Percentiles rank a stretch among this genome's conserved stretches.
These are phyloP conservation scores for Gadopsis marmoratus DNA, from an alignment of 2,797 vertebrate species.

Conservation along the genomic window DNA sequence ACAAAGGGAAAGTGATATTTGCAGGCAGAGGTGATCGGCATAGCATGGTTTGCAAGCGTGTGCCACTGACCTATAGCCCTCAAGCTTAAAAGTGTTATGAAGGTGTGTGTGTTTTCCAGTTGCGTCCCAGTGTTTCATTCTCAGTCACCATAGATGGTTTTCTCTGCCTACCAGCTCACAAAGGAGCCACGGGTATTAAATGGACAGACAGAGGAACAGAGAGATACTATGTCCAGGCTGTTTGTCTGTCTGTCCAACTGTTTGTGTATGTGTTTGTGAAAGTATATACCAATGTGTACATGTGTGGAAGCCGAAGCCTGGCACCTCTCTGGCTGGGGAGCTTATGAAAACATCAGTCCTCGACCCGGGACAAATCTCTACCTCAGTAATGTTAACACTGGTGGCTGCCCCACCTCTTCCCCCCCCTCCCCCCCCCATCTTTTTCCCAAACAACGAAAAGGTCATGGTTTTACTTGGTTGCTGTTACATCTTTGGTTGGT, in stretches of 20 bases:
- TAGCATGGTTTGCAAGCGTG: slow-evolving; percentile 21
- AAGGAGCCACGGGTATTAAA: slow-evolving; percentile 75
- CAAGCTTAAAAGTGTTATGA: slow-evolving; percentile 49
- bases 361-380: slow-evolving; percentile 86
- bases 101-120: slow-evolving; percentile 27
- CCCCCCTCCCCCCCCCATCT: neutral
- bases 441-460: neutral
- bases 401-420: slow-evolving; percentile 77
- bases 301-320: slow-evolving; percentile 27
- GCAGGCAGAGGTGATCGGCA: slow-evolving; percentile 18
- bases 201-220: slow-evolving; percentile 48
- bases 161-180: slow-evolving; percentile 89
- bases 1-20: slow-evolving; percentile 68
- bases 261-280: neutral
- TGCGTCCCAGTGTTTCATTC: slow-evolving; percentile 81
- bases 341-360: slow-evolving; percentile 91
- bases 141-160: slow-evolving; percentile 88
- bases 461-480: slow-evolving; percentile 5
- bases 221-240: neutral
- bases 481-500: slow-evolving; percentile 23
- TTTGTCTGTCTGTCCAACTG: slow-evolving; percentile 16
- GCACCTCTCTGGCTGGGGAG: slow-evolving; percentile 88
- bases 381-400: slow-evolving; percentile 89
- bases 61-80: slow-evolving; percentile 54
- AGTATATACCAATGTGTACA: neutral